Percentiles rank a stretch among this genome's conserved stretches.
These are phyloP conservation scores for Origma solitaria DNA, from an alignment of 2,113 vertebrate species.

Conservation along the genomic window DNA sequence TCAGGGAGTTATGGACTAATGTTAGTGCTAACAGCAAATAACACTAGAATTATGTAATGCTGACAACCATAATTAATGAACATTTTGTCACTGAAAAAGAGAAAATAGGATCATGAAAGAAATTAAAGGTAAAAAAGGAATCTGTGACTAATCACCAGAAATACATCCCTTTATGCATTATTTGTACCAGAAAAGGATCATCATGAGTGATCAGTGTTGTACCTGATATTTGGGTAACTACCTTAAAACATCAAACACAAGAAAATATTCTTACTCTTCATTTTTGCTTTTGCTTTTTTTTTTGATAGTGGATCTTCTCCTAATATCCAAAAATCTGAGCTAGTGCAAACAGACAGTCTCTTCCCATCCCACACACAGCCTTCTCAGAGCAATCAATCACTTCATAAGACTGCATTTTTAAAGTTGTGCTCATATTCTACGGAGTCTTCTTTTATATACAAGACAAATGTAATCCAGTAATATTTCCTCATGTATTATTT, in stretches of 20 bases:
- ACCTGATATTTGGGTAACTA: not conserved
- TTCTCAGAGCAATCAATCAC: not conserved
- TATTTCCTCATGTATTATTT: not conserved
- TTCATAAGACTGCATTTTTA: not conserved
- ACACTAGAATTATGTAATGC: not conserved
- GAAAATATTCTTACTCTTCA: not conserved
- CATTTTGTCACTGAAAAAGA: not conserved
- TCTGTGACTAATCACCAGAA: not conserved
- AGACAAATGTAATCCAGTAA: not conserved
- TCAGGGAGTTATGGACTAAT: not conserved
- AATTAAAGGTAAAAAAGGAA: not conserved
- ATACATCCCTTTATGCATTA: not conserved
- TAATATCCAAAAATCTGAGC: not conserved
- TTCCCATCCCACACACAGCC: not conserved
- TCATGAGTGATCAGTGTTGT: rapidly evolving
- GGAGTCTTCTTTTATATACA: not conserved
- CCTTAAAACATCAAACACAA: not conserved
- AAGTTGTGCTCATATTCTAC: not conserved
- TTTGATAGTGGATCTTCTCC: not conserved
- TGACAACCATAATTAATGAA: not conserved
- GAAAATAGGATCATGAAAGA: not conserved
- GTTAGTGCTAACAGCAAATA: not conserved
- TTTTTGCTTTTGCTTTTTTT: not conserved
- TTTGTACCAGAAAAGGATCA: not conserved
- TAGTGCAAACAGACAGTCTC: not conserved